Evolutionary conservation across 2,797 vertebrate species (phyloP).

Genomic region (Phataginus tricuspis): DNA sequence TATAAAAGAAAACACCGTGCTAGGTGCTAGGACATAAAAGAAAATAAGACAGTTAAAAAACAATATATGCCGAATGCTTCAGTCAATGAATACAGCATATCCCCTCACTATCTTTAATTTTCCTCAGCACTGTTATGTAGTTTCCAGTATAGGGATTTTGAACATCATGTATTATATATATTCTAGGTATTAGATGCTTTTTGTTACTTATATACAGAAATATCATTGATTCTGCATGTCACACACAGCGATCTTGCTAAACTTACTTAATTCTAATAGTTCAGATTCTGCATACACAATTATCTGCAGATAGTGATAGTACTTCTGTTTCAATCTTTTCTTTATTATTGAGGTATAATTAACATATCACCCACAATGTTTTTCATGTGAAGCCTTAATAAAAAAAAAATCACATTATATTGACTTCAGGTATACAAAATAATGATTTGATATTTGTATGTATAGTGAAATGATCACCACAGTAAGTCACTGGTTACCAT

Average conservation of each 20-base stretch:
- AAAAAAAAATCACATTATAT: too few relatives aligned
- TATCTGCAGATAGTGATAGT: not conserved
- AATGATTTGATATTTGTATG: too few relatives aligned
- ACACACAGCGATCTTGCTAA: not conserved
- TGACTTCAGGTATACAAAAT: not conserved
- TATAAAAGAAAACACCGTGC: not conserved
- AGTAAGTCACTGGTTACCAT: not conserved
- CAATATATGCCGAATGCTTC: not conserved
- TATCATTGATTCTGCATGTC: not conserved
- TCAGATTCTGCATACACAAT: not conserved
- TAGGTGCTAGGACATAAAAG: not conserved
- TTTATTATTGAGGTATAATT: not conserved
- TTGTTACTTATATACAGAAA: not conserved
- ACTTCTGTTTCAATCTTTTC: not conserved
- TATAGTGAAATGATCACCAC: not conserved
- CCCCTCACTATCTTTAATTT: not conserved
- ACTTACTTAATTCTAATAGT: conserved; percentile 21
- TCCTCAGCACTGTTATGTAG: not conserved
- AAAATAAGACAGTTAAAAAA: not conserved
- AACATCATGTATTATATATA: not conserved
- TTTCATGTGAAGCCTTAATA: too few relatives aligned
- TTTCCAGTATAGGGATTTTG: not conserved
- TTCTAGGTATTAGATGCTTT: conserved; percentile 3
- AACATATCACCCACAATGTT: not conserved
- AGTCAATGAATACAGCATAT: not conserved